phyloP scores from a whole-genome alignment of 1,140 invertebrate genomes.

The Drosophila auraria region DNA sequence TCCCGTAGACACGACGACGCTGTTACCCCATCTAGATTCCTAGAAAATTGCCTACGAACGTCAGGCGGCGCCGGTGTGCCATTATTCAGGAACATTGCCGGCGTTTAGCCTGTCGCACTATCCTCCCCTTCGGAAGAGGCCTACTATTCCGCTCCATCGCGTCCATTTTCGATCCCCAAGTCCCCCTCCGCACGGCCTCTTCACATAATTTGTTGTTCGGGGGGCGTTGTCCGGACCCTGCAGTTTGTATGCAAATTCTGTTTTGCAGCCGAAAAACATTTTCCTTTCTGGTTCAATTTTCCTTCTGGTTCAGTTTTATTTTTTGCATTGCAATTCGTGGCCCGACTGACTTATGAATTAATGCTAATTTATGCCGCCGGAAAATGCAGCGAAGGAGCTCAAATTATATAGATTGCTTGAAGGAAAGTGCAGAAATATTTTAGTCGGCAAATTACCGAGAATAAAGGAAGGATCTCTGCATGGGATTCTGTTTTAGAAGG shows the following conservation, averaged over 20 bases:
- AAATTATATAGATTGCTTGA: slow-evolving; percentile 56
- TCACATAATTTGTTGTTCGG: slow-evolving; percentile 48
- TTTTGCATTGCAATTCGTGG: slow-evolving; percentile 30
- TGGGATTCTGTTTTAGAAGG: neutral
- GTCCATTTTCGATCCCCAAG: neutral
- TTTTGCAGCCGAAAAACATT: slow-evolving; percentile 56
- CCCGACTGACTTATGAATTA: slow-evolving; percentile 65
- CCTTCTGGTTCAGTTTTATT: slow-evolving; percentile 4
- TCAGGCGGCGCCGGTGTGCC: slow-evolving; percentile 57
- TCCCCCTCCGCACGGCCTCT: neutral
- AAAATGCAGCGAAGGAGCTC: slow-evolving; percentile 58
- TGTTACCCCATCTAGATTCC: slow-evolving; percentile 49
- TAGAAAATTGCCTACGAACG: slow-evolving; percentile 58
- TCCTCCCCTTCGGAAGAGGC: slow-evolving; percentile 15
- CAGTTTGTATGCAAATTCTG: slow-evolving; percentile 72
- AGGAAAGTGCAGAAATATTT: slow-evolving; percentile 17
- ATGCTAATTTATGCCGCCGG: slow-evolving; percentile 72
- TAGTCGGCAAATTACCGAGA: neutral
- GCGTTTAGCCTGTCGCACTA: slow-evolving; percentile 54
- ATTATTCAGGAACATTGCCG: slow-evolving; percentile 60
- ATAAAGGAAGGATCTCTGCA: neutral
- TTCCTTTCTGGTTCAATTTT: slow-evolving; percentile 33
- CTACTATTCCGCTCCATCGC: slow-evolving; percentile 6
- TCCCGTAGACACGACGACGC: slow-evolving; percentile 15
- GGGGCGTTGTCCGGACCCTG: slow-evolving; percentile 54